phyloP scores from a whole-genome alignment of 1,140 invertebrate genomes.

The Ylistrum balloti region DNA sequence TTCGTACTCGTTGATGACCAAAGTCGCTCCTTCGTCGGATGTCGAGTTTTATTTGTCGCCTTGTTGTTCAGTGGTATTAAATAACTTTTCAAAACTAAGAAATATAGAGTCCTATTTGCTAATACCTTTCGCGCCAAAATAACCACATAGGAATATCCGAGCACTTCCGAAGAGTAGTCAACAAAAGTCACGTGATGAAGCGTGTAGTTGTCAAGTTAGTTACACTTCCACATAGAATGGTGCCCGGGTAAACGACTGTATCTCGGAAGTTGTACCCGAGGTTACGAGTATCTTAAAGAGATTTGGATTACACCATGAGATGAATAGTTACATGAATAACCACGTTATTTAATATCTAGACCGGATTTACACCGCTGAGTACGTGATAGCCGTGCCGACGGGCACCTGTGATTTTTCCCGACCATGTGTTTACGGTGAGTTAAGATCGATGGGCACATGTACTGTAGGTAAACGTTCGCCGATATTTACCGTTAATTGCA shows the following conservation, averaged over 20 bases:
- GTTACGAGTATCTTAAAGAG: background rate
- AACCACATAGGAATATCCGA: background rate
- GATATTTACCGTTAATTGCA: no score
- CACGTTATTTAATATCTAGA: background rate
- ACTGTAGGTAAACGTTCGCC: no score
- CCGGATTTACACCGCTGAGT: background rate
- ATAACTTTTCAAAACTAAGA: no score
- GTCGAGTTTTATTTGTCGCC: no score
- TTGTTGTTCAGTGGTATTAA: no score
- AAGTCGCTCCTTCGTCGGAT: no score
- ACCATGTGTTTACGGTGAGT: conserved; percentile 18
- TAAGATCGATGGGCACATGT: background rate
- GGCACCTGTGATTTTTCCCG: background rate
- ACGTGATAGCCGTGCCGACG: background rate
- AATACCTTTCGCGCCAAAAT: no score
- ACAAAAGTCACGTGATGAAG: conserved; percentile 33
- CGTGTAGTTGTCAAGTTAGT: background rate
- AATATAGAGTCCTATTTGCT: no score
- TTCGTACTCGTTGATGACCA: no score
- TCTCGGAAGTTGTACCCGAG: background rate
- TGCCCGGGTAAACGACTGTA: background rate
- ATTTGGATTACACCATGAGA: background rate
- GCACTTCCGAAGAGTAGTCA: background rate
- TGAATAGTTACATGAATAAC: background rate
- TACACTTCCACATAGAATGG: background rate